These are phyloP conservation scores for Chrysopa pallens DNA, from an alignment of 1,140 invertebrate species.

Conservation along the genomic window DNA sequence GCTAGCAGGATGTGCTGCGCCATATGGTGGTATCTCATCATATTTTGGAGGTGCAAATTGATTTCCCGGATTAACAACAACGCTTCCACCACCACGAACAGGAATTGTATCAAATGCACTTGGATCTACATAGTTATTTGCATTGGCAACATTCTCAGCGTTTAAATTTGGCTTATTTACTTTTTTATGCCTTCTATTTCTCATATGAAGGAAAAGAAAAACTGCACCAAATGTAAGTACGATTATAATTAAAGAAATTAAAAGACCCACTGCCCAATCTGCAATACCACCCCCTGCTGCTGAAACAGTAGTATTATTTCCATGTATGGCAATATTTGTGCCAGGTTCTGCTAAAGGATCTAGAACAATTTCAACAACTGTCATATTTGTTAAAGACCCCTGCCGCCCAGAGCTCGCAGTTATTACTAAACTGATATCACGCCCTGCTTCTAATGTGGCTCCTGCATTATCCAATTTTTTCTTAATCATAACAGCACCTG, in stretches of 20 bases:
- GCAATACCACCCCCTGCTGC: slow-evolving; percentile 47
- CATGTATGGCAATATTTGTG: slow-evolving; percentile 30
- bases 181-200: slow-evolving; percentile 65
- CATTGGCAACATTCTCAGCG: slow-evolving; percentile 45
- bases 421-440: slow-evolving; percentile 60
- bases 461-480: slow-evolving; percentile 47
- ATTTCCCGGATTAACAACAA: slow-evolving; percentile 30
- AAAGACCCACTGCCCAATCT: slow-evolving; percentile 71
- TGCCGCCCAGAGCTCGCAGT: slow-evolving; percentile 74
- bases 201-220: slow-evolving; percentile 67
- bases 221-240: slow-evolving; percentile 62
- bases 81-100: slow-evolving; percentile 36
- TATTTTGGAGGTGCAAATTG: slow-evolving; percentile 78
- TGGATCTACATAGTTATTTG: slow-evolving; percentile 65
- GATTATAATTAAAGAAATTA: slow-evolving; percentile 64
- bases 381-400: slow-evolving; percentile 67
- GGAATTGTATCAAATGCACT: slow-evolving; percentile 78
- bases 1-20: slow-evolving; percentile 46
- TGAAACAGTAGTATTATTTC: slow-evolving; percentile 24
- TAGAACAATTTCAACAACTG: slow-evolving; percentile 66
- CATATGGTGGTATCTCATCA: slow-evolving; percentile 78
- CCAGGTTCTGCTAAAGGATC: slow-evolving; percentile 44
- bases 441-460: slow-evolving; percentile 36
- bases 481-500: slow-evolving; percentile 68
- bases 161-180: slow-evolving; percentile 55